Evolutionary conservation across 2,113 vertebrate species (phyloP).

Genomic region (Toxotes jaculatrix): DNA sequence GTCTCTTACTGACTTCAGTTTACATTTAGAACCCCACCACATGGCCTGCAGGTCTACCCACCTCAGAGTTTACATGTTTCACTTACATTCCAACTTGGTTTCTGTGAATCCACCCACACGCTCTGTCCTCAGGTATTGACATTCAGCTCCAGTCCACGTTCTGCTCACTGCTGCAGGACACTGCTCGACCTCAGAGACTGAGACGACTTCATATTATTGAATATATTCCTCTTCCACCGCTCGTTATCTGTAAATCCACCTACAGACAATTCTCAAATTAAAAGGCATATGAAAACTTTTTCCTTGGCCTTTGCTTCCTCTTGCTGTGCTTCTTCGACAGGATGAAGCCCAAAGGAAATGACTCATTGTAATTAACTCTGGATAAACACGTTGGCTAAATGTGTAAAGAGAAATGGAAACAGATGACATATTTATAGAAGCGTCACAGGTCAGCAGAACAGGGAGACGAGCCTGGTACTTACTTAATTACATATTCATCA

Average conservation of each 20-base stretch:
- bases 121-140: background rate
- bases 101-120: background rate
- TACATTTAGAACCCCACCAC: background rate
- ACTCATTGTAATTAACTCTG: background rate
- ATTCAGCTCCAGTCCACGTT: background rate
- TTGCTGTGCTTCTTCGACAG: background rate
- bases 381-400: background rate
- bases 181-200: background rate
- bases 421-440: background rate
- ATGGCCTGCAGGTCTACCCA: background rate
- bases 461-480: background rate
- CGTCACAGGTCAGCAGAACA: background rate
- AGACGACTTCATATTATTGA: background rate
- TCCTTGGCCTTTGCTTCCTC: background rate
- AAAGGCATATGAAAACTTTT: background rate
- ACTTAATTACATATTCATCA: background rate
- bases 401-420: background rate
- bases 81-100: background rate
- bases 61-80: background rate
- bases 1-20: background rate
- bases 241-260: constrained; percentile 1
- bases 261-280: background rate
- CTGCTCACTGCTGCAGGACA: background rate
- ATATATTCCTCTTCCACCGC: background rate
- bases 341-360: background rate